Evolutionary conservation across 1,140 invertebrate species (phyloP), one percentile per base, ranked within the genome.

Genomic region (Panulirus ornatus): DNA sequence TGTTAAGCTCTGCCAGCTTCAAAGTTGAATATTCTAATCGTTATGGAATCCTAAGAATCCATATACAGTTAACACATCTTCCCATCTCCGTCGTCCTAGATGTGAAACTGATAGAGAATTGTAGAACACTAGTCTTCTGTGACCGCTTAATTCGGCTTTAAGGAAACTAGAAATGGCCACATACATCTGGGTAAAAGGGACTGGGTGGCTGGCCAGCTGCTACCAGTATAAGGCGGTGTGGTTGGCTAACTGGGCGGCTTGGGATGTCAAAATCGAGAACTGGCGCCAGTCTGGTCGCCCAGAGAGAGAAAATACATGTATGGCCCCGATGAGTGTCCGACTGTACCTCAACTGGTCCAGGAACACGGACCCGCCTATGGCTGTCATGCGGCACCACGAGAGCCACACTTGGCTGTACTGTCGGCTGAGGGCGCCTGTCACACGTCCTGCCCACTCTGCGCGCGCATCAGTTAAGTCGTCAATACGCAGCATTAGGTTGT

Each of bases 211-310:
- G n/a, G n/a, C n/a, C n/a, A n/a, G n/a, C n/a, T n/a, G 27, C 27
- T 78, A 78, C 75, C 75, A 78, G 44, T 78, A 78, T 19, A 78
- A 40, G 40, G 40, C 75, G 27, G 75, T 78, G 19, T 78, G 75
- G 27, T 0, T 30, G 44, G 75, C 6, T 8, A 78, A 40, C 6
- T n/a, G 44, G 44, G n/a, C 27, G 11, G 75, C 75, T 11, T 27
- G 40, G 1, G 27, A n/a, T 3, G 75, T 27, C 6, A 78, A 40
- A n/a, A 22, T 19, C 2, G 44, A 47, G 40, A 78, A 78, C 75
- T 78, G 27, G 1, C 19, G 22, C 1, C 27, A 9, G 44, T 47
- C n/a, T 19, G 75, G 75, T n/a, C 75, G 22, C 19, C 40, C 40
- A 30, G 75, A 78, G 8, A 44, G 40, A n/a, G 75, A 38, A 27